Base-by-base conservation (phyloP, 23 tunicate genomes). In the Styela plicata region DNA sequence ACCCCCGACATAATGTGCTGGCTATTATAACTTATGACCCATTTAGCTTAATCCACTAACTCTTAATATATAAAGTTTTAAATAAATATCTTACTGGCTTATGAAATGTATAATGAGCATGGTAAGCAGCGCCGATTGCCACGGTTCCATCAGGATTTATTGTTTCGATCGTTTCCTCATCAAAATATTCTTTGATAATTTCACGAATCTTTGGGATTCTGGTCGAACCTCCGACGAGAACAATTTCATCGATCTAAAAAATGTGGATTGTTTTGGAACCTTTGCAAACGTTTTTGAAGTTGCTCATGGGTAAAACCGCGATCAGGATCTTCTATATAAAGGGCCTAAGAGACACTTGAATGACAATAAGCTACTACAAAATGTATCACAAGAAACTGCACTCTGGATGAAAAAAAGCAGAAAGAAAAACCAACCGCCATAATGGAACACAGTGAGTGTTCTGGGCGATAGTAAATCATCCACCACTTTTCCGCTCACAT, bases 111-210 rank as follows among this genome's bases (percentile, higher is more conserved):
- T n/a, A n/a, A n/a, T n/a, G n/a, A n/a, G 64, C 83, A 61, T 87
- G 91, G 21, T 83, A 82, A 36, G 91, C 91, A n/a, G 91, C 91
- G 29, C 91, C 91, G 44, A 74, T 74, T 1, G 91, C 91, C 36
- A 87, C 91, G 2, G 87, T 75, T 32, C 83, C 91, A 65, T 87
- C 91, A 63, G 91, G 91, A 61, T 87, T 87, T 69, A 87, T 83
- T 24, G 87, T 76, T 74, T 74, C 63, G 78, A 36, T 74, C 52
- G 76, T 53, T 27, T 87, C 87, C 71, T 79, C 91, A 52, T 80
- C 81, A 67, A 87, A 87, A 62, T 69, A 86, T 31, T 87, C 91
- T 74, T 69, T 63, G 5, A 87, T 52, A 63, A 87, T 2, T 34
- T 87, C 69, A 62, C 74, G 91, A 22, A 87, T 74, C 31, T 83